Percentiles rank a stretch among this genome's conserved stretches.
Evolutionary conservation across 2,113 vertebrate genomes (phyloP).

Genomic region (Pardalotus punctatus): DNA sequence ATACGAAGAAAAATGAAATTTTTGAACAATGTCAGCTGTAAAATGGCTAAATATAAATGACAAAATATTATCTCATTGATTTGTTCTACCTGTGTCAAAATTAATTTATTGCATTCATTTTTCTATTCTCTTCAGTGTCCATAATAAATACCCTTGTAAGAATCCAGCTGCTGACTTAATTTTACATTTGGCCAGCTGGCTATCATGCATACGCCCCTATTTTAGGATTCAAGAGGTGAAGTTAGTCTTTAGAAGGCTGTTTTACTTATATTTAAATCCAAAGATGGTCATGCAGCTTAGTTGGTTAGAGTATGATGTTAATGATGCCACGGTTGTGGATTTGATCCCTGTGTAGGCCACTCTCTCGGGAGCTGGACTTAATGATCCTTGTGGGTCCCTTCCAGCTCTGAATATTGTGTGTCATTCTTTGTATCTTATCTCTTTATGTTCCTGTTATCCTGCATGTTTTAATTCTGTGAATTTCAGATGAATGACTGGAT

Average conservation of each 20-base stretch:
- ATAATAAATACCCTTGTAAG: not conserved
- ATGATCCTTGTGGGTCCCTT: not conserved
- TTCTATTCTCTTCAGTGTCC: not conserved
- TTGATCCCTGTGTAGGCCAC: not conserved
- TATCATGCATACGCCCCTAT: not conserved
- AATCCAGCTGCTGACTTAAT: not conserved
- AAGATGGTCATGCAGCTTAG: not conserved
- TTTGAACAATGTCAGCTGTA: not conserved
- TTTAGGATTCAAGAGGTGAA: not conserved
- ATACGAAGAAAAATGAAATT: rapidly evolving
- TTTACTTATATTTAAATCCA: not conserved
- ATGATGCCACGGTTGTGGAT: not conserved
- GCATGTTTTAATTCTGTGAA: not conserved
- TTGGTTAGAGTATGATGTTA: not conserved
- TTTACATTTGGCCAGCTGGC: not conserved
- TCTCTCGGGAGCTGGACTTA: not conserved
- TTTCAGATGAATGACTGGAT: not conserved
- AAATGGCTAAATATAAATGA: not conserved
- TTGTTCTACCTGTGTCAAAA: not conserved
- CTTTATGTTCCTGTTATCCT: not conserved
- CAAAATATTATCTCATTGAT: not conserved
- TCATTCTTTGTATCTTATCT: not conserved
- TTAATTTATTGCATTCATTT: not conserved
- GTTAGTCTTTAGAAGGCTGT: not conserved
- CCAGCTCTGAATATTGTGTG: not conserved